Conservation (phyloP, 2,888 invertebrate genomes). For the Copidosoma aretas region DNA sequence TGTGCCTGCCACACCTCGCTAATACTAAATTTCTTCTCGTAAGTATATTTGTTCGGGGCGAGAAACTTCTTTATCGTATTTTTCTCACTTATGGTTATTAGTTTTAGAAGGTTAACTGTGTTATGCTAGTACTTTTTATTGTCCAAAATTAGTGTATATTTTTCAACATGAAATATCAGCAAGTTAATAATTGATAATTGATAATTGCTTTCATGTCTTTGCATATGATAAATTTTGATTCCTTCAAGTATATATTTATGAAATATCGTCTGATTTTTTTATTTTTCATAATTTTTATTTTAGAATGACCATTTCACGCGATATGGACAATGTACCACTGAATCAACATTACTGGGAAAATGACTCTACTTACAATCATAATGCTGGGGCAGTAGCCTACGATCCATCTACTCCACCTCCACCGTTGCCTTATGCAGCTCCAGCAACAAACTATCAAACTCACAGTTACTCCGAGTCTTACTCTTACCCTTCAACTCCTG, state of each 20-base stretch:
- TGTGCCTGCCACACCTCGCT: too few species aligned
- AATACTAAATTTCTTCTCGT: too few species aligned
- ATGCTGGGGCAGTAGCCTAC: background rate
- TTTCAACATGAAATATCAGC: too few species aligned
- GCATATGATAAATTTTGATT: too few species aligned
- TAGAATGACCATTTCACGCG: slow-evolving; percentile 26
- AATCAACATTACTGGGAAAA: slow-evolving; percentile 31
- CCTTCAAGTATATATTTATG: background rate
- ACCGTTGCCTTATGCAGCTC: background rate
- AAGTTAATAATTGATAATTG: too few species aligned
- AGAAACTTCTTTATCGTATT: too few species aligned
- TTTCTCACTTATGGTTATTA: too few species aligned
- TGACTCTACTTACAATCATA: slow-evolving; percentile 28
- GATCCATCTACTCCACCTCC: slow-evolving; percentile 9
- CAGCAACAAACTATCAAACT: slow-evolving; percentile 22
- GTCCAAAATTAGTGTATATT: too few species aligned
- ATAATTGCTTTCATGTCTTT: too few species aligned
- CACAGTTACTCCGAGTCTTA: slow-evolving; percentile 32
- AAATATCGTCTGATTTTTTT: background rate
- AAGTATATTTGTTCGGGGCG: too few species aligned
- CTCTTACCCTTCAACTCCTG: slow-evolving; percentile 26
- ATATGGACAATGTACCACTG: slow-evolving; percentile 35
- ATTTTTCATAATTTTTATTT: slow-evolving; percentile 14
- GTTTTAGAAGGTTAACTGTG: too few species aligned
- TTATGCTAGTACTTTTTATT: too few species aligned